Conservation (phyloP, 1,140 invertebrate genomes). For the Solen grandis region DNA sequence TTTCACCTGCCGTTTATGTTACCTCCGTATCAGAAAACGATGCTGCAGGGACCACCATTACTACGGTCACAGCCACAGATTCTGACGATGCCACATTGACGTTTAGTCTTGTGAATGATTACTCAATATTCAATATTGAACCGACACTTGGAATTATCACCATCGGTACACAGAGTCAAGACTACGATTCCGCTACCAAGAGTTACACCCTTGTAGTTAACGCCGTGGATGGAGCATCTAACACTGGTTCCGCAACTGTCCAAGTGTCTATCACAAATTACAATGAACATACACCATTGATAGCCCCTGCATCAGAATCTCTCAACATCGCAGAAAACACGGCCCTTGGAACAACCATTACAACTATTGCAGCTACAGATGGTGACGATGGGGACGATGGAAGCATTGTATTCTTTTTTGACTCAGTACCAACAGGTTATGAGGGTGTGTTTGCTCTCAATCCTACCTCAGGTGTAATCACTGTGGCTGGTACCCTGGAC, state of each 20-base stretch:
- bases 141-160: slow-evolving; percentile 49
- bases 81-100: slow-evolving; percentile 6
- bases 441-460: slow-evolving; percentile 57
- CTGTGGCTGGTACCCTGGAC: slow-evolving; percentile 62
- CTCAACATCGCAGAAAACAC: slow-evolving; percentile 59
- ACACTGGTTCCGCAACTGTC: slow-evolving; percentile 52
- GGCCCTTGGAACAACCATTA: slow-evolving; percentile 88
- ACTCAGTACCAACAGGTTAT: slow-evolving; percentile 42
- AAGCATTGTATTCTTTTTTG: slow-evolving; percentile 42
- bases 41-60: slow-evolving; percentile 19
- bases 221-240: slow-evolving; percentile 56
- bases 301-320: slow-evolving; percentile 77
- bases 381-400: slow-evolving; percentile 84
- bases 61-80: slow-evolving; percentile 32
- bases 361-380: slow-evolving; percentile 91
- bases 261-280: slow-evolving; percentile 84
- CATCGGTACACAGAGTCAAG: slow-evolving; percentile 85
- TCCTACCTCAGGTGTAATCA: slow-evolving; percentile 57
- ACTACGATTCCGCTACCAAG: slow-evolving; percentile 86
- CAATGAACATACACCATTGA: slow-evolving; percentile 95
- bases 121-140: slow-evolving; percentile 35
- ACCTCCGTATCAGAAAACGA: slow-evolving; percentile 49
- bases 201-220: slow-evolving; percentile 57
- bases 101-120: slow-evolving; percentile 23
- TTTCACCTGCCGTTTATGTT: slow-evolving; percentile 44